Percentiles rank a stretch among this genome's conserved stretches.
Evolutionary conservation across 1,140 invertebrate species (phyloP).

Genomic region (Calosoma granatense): DNA sequence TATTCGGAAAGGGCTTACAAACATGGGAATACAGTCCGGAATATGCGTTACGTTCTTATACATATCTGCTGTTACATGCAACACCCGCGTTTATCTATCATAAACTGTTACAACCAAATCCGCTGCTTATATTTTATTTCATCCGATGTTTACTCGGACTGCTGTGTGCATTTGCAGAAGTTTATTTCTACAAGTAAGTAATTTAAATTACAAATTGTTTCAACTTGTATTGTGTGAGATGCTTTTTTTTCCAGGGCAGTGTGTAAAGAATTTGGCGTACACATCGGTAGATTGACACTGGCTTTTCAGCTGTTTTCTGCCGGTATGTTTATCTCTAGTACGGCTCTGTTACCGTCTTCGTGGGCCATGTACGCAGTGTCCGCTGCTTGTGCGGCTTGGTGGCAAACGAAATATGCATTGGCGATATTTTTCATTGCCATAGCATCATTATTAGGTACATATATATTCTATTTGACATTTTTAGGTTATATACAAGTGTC

Average conservation of each 20-base stretch:
- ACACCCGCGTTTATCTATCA: conserved; percentile 74
- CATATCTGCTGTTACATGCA: conserved; percentile 81
- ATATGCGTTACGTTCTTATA: conserved; percentile 90
- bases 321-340: conserved; percentile 83
- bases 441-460: conserved; percentile 57
- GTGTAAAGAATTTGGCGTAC: conserved; percentile 79
- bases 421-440: conserved; percentile 77
- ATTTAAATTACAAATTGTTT: not conserved
- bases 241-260: conserved; percentile 56
- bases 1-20: conserved; percentile 88
- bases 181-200: conserved; percentile 88
- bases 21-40: conserved; percentile 98
- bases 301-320: conserved; percentile 75
- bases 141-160: conserved; percentile 74
- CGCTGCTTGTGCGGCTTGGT: conserved; percentile 79
- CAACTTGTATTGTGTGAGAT: conserved; percentile 10
- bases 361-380: conserved; percentile 83
- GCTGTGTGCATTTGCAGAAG: conserved; percentile 70
- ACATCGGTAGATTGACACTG: conserved; percentile 75
- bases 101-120: conserved; percentile 62
- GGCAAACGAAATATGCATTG: conserved; percentile 61
- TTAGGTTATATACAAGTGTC: no score
- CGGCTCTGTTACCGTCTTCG: conserved; percentile 86
- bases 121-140: conserved; percentile 85
- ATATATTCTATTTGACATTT: conserved; percentile 15